phyloP scores from a whole-genome alignment of 1,140 invertebrate species.

The Scaptomyza hsui region DNA sequence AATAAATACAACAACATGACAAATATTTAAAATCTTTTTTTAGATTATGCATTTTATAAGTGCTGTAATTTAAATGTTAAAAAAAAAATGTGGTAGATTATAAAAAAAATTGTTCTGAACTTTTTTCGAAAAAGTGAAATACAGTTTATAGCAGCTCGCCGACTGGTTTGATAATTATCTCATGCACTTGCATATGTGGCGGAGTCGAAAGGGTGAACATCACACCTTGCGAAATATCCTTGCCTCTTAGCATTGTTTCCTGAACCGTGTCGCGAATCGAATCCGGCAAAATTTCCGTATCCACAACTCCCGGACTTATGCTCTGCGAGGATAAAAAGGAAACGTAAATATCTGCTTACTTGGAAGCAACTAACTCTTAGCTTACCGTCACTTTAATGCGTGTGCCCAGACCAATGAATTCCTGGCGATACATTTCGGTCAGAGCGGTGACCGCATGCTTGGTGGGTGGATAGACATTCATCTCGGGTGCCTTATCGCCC shows the following conservation, averaged over 20 bases:
- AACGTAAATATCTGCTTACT: too few species aligned
- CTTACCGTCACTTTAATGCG: conserved; percentile 89
- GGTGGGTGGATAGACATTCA: conserved; percentile 87
- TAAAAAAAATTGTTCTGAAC: neutral
- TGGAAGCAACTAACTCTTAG: too few species aligned
- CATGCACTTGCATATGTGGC: conserved; percentile 84
- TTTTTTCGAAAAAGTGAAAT: neutral
- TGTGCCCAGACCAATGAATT: conserved; percentile 86
- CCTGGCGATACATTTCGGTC: conserved; percentile 87
- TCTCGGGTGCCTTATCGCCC: conserved; percentile 56
- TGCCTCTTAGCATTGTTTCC: conserved; percentile 66
- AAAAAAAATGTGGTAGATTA: neutral
- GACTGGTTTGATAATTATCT: conserved; percentile 73
- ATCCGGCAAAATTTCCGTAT: conserved; percentile 85
- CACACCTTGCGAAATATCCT: conserved; percentile 85
- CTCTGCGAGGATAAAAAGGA: conserved; percentile 76
- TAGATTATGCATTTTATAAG: too few species aligned
- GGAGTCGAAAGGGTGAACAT: conserved; percentile 85
- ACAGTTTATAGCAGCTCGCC: conserved; percentile 59
- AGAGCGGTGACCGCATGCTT: conserved; percentile 90
- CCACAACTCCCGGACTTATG: conserved; percentile 86
- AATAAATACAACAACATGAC: too few species aligned
- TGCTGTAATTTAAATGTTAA: neutral
- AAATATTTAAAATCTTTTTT: too few species aligned
- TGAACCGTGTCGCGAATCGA: conserved; percentile 28